Evolutionary conservation across 2,888 invertebrate genomes (phyloP), one percentile per base, ranked within the genome.

Genomic region (Dryomyza anilis): DNA sequence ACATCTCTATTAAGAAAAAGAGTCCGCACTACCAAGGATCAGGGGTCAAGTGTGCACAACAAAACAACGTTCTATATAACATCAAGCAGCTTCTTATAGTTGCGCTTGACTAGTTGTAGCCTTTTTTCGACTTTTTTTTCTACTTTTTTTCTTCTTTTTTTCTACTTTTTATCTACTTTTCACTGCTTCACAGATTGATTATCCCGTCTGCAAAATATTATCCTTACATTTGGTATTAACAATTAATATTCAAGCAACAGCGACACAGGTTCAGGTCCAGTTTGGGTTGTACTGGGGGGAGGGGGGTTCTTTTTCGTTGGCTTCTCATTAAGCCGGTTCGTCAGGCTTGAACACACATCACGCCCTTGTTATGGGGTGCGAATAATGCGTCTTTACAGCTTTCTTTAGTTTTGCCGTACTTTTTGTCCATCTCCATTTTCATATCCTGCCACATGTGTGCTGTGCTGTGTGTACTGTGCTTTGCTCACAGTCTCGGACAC

Each of bases 291-390:
- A n/a, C n/a, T n/a, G n/a, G n/a, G n/a, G n/a, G n/a, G n/a, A n/a
- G n/a, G n/a, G n/a, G n/a, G n/a, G n/a, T n/a, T n/a, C n/a, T n/a
- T n/a, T 19, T 14, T 36, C 39, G 5, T 55, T 16, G 6, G n/a
- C 25, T 27, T 43, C 19, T 43, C 12, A 8, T 33, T 12, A 8
- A 8, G 7, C 12, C 19, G 1, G 16, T 43, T 43, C 14, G 2
- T 43, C n/a, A 1, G 19, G 19, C 43, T 43, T 43, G 16, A 43
- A 19, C 43, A n/a, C 16, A 3, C 57, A n/a, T 56, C 56, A 63
- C 63, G 63, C 63, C 63, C 61, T 52, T 52, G 5, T 39, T 45
- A 30, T 56, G 48, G 61, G 36, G 63, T 63, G 63, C 48, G 56
- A 63, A n/a, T n/a, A 63, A 48, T 46, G 46, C 33, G 23, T 52